These are phyloP conservation scores for Drosophila borealis DNA, from an alignment of 2,888 invertebrate genomes.

Conservation along the genomic window DNA sequence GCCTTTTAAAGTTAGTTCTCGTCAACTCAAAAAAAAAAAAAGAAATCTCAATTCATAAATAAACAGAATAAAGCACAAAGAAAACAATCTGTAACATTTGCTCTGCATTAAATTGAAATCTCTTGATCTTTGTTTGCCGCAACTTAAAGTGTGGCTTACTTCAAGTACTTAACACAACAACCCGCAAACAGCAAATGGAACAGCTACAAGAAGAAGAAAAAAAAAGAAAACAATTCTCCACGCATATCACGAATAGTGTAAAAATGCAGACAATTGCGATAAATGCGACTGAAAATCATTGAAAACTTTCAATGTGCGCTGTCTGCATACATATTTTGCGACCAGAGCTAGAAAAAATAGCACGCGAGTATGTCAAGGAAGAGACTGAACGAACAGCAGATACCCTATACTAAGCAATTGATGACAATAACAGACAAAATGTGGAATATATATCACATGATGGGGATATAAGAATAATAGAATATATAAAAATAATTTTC, in stretches of 20 bases:
- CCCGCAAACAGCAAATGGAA: constrained; percentile 28
- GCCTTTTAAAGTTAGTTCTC: too few species aligned
- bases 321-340: constrained; percentile 61
- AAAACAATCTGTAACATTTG: not conserved
- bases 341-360: constrained; percentile 14
- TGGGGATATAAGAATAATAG: not conserved
- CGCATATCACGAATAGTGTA: constrained; percentile 50
- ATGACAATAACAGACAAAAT: not conserved
- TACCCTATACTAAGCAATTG: constrained; percentile 1
- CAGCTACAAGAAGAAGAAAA: constrained; percentile 4
- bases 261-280: constrained; percentile 76
- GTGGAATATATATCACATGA: too few species aligned
- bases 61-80: too few species aligned
- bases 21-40: too few species aligned
- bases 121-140: not conserved
- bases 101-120: constrained; percentile 3
- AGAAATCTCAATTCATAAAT: too few species aligned
- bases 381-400: not conserved
- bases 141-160: constrained; percentile 3
- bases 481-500: not conserved
- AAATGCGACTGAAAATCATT: constrained; percentile 73
- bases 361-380: not conserved
- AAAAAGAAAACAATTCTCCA: constrained; percentile 23
- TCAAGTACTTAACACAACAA: constrained; percentile 30
- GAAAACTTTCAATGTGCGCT: constrained; percentile 76